A percentile compares a stretch with the other conserved stretches of the same genome.
phyloP scores from a whole-genome alignment of 2,888 invertebrate species.

The Stenodera caucasica region DNA sequence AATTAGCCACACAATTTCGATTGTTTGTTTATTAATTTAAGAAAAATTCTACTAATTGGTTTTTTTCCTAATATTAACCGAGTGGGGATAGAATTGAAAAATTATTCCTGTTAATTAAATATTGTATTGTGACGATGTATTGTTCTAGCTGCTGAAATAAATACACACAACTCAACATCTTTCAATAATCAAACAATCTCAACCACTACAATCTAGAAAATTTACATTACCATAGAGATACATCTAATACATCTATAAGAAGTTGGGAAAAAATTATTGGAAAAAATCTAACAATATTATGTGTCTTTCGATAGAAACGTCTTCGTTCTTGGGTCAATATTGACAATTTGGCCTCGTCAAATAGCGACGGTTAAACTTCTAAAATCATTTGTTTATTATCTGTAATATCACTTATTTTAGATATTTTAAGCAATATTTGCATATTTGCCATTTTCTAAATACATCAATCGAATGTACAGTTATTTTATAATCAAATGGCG shows the following conservation, averaged over 20 bases:
- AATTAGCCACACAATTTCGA: background rate
- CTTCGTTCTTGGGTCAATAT: conserved; percentile 19
- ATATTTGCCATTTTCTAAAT: conserved; percentile 1
- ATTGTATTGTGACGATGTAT: conserved; percentile 17
- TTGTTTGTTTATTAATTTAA: background rate
- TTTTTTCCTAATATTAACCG: background rate
- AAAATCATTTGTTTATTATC: conserved; percentile 11
- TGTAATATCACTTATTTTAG: background rate
- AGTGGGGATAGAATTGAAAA: conserved; percentile 1
- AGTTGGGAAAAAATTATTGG: background rate
- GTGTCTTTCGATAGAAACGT: conserved; percentile 17
- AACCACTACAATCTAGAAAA: conserved; percentile 12
- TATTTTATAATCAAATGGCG: too few species aligned
- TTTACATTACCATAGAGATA: conserved; percentile 27
- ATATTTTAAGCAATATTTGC: conserved; percentile 8
- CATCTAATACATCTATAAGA: too few species aligned
- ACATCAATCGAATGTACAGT: background rate
- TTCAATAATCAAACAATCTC: conserved; percentile 17
- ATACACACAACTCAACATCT: conserved; percentile 17
- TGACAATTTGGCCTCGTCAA: conserved; percentile 11
- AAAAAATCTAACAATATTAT: conserved; percentile 19
- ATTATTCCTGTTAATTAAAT: conserved; percentile 7
- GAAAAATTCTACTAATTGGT: background rate
- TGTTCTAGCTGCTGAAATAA: conserved; percentile 28
- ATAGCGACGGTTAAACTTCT: conserved; percentile 9